Base-by-base conservation (phyloP, 2,888 invertebrate genomes). In the Nebria salina region DNA sequence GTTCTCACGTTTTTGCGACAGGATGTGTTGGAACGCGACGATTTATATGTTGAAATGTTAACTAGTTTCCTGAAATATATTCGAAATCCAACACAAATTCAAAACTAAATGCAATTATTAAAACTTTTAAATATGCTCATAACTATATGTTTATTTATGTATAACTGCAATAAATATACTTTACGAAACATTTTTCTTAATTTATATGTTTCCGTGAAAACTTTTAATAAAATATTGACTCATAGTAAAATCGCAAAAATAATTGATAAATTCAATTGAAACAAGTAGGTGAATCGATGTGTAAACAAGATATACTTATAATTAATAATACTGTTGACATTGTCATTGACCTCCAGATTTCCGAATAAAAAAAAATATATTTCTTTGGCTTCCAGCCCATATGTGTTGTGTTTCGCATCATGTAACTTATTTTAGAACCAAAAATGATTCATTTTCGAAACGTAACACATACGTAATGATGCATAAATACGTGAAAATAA, bases 301-400 rank as follows among this genome's bases (percentile, higher is more conserved):
- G 13, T 11, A 11, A 54, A 54, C 54, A 54, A 54, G 13, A 34
- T 34, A 34, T 34, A 54, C 54, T 54, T 11, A 54, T 11, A 11
- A 15, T 11, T 70, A 25, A 73, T 41, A 43, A 73, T 41, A 73
- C 41, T 7, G 79, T 66, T 79, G 79, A 79, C 75, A 75, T 79
- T 79, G 79, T 75, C 79, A 79, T 79, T 79, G 79, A 79, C 79
- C 79, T 75, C 75, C 26, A 78, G 54, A 64, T 73, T 73, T 64
- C 73, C 34, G 11, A 34, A 26, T 42, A 77, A 72, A 77, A 77
- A 78, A 64, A 20, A 72, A 78, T 72, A 8, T 54, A 11, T 54
- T 54, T 54, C 13, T 54, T 54, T 78, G 78, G 78, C 73, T 64
- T 34, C 20, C n/a, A 73, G 78, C 73, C 78, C 73, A 78, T 64